Percentiles rank a stretch among this genome's conserved stretches.
phyloP scores from a whole-genome alignment of 2,113 vertebrate species.

The Anarrhichthys ocellatus region DNA sequence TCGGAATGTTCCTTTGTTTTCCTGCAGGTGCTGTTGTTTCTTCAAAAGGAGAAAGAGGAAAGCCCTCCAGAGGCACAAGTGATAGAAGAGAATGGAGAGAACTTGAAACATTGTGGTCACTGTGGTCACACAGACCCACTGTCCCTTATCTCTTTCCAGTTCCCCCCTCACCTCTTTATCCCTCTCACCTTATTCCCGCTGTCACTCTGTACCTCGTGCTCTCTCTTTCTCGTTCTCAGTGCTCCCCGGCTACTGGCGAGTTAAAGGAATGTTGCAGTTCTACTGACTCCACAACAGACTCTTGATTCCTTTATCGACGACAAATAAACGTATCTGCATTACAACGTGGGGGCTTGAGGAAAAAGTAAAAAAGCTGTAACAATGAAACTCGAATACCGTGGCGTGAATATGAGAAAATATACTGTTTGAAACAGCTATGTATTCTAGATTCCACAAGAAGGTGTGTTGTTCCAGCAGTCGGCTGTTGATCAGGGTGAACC shows the following conservation, averaged over 20 bases:
- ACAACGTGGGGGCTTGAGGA: conserved; percentile 64
- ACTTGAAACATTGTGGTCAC: conserved; percentile 86
- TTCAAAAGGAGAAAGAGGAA: conserved; percentile 99
- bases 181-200: conserved; percentile 36
- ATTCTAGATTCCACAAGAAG: conserved; percentile 83
- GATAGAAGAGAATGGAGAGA: conserved; percentile 79
- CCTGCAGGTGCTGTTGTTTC: conserved; percentile 97
- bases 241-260: conserved; percentile 69
- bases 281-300: conserved; percentile 81
- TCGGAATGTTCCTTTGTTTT: neutral
- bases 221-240: conserved; percentile 65
- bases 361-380: conserved; percentile 78
- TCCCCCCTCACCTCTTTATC: conserved; percentile 37
- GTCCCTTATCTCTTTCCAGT: conserved; percentile 42
- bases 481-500: conserved; percentile 77
- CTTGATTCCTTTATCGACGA: conserved; percentile 76
- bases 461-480: conserved; percentile 73
- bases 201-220: conserved; percentile 49
- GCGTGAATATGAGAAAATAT: conserved; percentile 81
- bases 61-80: conserved; percentile 95
- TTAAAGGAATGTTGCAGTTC: conserved; percentile 78
- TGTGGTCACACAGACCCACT: conserved; percentile 74
- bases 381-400: conserved; percentile 79
- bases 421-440: conserved; percentile 84
- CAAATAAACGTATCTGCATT: conserved; percentile 71